A percentile compares a stretch with the other conserved stretches of the same genome.
Conservation (phyloP, 2,113 vertebrate genomes). For the Onychostruthus taczanowskii region DNA sequence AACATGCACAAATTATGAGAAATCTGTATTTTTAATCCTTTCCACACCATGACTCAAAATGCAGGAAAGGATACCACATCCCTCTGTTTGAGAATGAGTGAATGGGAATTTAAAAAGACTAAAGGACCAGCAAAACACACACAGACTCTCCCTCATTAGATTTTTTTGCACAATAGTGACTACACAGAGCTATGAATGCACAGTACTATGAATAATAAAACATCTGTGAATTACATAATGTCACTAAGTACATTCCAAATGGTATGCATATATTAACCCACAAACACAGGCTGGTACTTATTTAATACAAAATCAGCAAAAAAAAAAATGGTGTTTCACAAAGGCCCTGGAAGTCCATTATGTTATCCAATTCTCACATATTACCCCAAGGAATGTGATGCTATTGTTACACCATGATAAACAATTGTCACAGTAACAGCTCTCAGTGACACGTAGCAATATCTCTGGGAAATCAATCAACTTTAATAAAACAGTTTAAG, state of each 20-base stretch:
- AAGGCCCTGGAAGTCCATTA: not conserved
- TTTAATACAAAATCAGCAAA: slow-evolving; percentile 50
- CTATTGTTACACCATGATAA: not conserved
- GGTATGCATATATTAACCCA: slow-evolving; percentile 62
- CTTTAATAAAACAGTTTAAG: not conserved
- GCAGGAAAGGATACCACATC: not conserved
- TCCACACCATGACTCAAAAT: not conserved
- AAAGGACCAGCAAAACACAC: slow-evolving; percentile 20
- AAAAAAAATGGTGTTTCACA: not conserved
- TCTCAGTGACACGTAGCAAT: not conserved
- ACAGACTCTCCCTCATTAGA: slow-evolving; percentile 38
- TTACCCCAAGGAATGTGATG: not conserved
- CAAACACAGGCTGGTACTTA: slow-evolving; percentile 51
- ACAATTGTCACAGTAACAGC: not conserved
- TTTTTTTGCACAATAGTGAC: slow-evolving; percentile 64
- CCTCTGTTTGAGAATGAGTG: not conserved
- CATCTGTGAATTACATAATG: slow-evolving; percentile 68
- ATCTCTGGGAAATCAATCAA: not conserved
- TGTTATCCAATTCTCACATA: not conserved
- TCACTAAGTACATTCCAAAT: slow-evolving; percentile 49
- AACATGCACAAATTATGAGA: not conserved
- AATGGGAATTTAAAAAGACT: slow-evolving; percentile 19
- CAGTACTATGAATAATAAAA: slow-evolving; percentile 60
- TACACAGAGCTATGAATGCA: slow-evolving; percentile 63
- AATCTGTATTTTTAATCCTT: not conserved